Base-by-base conservation (phyloP, 2,888 invertebrate species). In the Eustalomyia histrio region DNA sequence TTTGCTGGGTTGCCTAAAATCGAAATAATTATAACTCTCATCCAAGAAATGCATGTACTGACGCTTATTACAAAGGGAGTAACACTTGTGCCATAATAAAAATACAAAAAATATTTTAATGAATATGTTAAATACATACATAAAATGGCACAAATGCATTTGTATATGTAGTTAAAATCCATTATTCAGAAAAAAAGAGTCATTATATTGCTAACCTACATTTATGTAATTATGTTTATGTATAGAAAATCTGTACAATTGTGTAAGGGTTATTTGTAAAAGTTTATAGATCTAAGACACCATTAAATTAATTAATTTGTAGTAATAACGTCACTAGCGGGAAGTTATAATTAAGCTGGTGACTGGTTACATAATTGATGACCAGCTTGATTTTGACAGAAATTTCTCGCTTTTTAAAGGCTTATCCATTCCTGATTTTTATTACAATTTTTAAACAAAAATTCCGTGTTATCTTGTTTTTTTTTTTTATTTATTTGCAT, bases 81-180 rank as follows among this genome's bases (percentile, higher is more conserved):
- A 47, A 61, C 17, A 47, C 35, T 67, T 39, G 33, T 78, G 53
- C 69, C 29, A 39, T 52, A 76, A 71, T 47, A 63, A 69, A 50
- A 69, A 58, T 60, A 72, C 47, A 67, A 72, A 65, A n/a, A 18
- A 65, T 67, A 78, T 60, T 71, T 72, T 78, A 78, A 78, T 78
- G 58, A 78, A 78, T 78, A 55, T 60, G 43, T 4, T n/a, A 6
- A 29, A 6, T 29, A 29, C 14, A 14, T 47, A 6, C n/a, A 47
- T 47, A 35, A 80, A 81, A 76, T 81, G 74, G 69, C 69, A 78
- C 76, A 81, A 81, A 76, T 74, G 61, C 35, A 50, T 67, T 72
- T 68, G 47, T 47, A 52, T 67, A 57, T 47, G 43, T n/a, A n/a
- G 3, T 14, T n/a, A 47, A 47, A 47, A 47, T 47, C 43, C 43